Percentiles rank a stretch among this genome's conserved stretches.
phyloP scores from a whole-genome alignment of 2,113 vertebrate species.

The Cardinalis cardinalis region DNA sequence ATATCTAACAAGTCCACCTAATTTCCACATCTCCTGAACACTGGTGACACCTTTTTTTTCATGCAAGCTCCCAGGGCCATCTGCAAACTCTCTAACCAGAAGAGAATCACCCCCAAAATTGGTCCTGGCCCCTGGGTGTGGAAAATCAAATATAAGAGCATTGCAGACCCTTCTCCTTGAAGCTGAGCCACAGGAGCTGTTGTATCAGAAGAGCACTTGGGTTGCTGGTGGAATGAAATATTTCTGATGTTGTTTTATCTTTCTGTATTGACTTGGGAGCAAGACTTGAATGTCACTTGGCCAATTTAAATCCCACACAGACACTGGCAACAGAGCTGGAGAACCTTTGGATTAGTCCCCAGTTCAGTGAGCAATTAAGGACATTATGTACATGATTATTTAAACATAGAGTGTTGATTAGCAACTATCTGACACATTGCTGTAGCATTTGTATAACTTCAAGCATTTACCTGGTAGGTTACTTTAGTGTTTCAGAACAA shows the following conservation, averaged over 20 bases:
- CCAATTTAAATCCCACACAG: not conserved
- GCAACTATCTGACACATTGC: not conserved
- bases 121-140: too few relatives aligned
- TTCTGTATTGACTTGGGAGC: not conserved
- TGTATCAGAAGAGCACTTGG: not conserved
- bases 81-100: not conserved
- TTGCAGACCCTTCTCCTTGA: not conserved
- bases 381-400: not conserved
- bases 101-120: not conserved
- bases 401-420: not conserved
- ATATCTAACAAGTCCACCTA: not conserved
- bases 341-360: not conserved
- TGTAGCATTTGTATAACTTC: not conserved
- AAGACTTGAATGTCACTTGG: not conserved
- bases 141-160: not conserved
- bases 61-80: not conserved
- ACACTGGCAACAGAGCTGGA: accelerated
- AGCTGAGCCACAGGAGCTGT: not conserved
- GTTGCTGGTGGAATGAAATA: not conserved
- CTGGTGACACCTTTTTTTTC: not conserved
- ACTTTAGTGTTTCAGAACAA: not conserved
- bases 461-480: not conserved
- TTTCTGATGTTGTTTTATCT: not conserved
- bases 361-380: not conserved
- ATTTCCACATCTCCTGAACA: not conserved